Conservation (phyloP, 2,888 invertebrate genomes). For the Phengaris arion region DNA sequence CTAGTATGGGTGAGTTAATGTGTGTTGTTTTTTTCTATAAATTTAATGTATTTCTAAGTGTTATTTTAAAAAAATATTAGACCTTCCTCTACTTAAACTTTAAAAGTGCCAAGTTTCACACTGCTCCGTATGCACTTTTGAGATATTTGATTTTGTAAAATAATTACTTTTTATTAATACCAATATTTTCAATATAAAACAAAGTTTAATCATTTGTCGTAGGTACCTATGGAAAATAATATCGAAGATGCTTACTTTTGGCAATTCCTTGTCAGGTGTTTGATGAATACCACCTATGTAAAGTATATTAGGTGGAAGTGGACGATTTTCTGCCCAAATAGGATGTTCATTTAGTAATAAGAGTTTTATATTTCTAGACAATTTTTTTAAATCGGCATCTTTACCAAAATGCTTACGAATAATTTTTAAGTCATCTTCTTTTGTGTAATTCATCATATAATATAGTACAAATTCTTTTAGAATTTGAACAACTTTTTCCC, state of each 20-base stretch:
- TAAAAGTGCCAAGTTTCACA: too few species aligned
- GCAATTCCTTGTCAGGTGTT: constrained; percentile 42
- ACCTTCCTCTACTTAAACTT: too few species aligned
- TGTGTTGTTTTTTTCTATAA: too few species aligned
- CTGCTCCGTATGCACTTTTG: too few species aligned
- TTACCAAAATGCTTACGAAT: constrained; percentile 42
- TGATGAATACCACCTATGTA: constrained; percentile 52
- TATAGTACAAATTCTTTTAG: constrained; percentile 29
- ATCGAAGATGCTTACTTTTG: constrained; percentile 40
- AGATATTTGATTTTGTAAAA: too few species aligned
- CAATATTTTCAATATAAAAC: too few species aligned
- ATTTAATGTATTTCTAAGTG: too few species aligned
- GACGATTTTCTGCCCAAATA: constrained; percentile 50
- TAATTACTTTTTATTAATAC: too few species aligned
- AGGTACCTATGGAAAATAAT: not conserved
- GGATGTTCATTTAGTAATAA: constrained; percentile 49
- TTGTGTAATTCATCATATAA: constrained; percentile 21
- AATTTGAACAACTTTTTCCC: constrained; percentile 44
- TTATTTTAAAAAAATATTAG: too few species aligned
- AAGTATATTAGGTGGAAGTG: constrained; percentile 48
- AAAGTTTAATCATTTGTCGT: too few species aligned
- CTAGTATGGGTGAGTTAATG: too few species aligned
- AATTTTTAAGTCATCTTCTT: constrained; percentile 39
- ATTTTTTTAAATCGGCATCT: constrained; percentile 37
- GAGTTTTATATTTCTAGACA: constrained; percentile 47